Conservation (phyloP, 1,140 invertebrate species). For the Philaenus spumarius region DNA sequence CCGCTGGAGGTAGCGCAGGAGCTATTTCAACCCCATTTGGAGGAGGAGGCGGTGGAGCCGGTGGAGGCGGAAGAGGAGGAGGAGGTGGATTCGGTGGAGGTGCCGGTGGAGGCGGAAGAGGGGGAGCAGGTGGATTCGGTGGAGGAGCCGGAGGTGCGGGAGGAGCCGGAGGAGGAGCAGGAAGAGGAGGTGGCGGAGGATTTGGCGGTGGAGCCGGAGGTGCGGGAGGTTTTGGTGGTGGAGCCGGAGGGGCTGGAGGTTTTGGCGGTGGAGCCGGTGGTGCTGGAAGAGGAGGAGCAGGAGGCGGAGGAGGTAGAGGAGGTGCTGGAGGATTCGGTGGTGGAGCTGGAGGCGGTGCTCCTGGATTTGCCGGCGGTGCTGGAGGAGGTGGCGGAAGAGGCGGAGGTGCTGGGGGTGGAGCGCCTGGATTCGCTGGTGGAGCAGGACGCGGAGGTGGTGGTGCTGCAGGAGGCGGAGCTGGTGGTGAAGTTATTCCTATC, state of each 20-base stretch:
- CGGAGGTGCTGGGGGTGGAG: slow-evolving; percentile 8
- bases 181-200: neutral
- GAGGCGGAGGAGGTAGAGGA: slow-evolving; percentile 9
- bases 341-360: slow-evolving; percentile 4
- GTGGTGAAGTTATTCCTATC: slow-evolving; percentile 26
- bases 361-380: slow-evolving; percentile 9
- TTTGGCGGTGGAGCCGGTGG: neutral
- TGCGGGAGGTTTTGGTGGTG: neutral
- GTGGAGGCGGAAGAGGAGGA: slow-evolving; percentile 1
- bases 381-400: neutral
- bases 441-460: slow-evolving; percentile 1
- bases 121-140: neutral
- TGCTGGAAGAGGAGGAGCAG: neutral
- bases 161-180: slow-evolving; percentile 5
- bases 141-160: neutral
- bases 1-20: slow-evolving; percentile 18
- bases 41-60: slow-evolving; percentile 2
- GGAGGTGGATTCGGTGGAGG: neutral
- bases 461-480: slow-evolving; percentile 1
- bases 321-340: slow-evolving; percentile 8
- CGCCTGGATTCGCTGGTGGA: neutral
- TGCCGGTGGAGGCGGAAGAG: neutral
- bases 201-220: slow-evolving; percentile 4
- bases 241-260: slow-evolving; percentile 3
- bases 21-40: slow-evolving; percentile 14